Evolutionary conservation across 2,113 vertebrate genomes (phyloP).

Genomic region (Takifugu flavidus): DNA sequence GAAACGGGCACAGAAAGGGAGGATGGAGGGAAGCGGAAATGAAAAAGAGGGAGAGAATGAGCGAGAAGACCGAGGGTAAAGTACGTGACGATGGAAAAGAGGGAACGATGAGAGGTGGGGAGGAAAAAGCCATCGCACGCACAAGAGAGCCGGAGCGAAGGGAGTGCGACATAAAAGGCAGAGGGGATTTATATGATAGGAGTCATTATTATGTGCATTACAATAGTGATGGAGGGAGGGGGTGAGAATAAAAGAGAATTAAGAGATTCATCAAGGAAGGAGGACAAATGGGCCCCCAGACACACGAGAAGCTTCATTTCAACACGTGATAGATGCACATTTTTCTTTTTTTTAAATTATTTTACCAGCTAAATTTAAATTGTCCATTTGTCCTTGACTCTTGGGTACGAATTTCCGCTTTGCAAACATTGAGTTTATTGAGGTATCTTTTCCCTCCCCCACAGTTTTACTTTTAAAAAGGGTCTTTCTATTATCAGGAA

Average conservation of each 20-base stretch:
- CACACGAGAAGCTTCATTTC: not conserved
- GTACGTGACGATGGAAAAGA: slow-evolving; percentile 8
- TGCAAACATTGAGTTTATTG: not conserved
- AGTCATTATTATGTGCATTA: slow-evolving; percentile 22
- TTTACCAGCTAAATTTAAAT: no score
- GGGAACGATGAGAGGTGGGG: slow-evolving; percentile 20
- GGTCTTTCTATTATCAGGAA: no score
- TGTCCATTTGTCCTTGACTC: no score
- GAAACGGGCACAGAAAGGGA: slow-evolving; percentile 1
- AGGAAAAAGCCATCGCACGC: slow-evolving; percentile 25
- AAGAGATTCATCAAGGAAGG: slow-evolving; percentile 5
- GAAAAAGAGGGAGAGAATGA: slow-evolving; percentile 1
- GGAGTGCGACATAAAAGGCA: slow-evolving; percentile 42
- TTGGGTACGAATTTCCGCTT: not conserved
- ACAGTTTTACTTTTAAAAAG: no score
- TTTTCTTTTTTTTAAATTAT: no score
- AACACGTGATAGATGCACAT: not conserved
- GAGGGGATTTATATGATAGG: slow-evolving; percentile 45
- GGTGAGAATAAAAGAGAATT: slow-evolving; percentile 15
- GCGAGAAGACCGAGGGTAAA: slow-evolving; percentile 15
- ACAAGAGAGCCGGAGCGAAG: not conserved
- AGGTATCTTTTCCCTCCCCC: no score
- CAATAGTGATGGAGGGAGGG: slow-evolving; percentile 11
- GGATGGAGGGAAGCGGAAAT: slow-evolving; percentile 3
- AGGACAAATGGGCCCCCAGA: slow-evolving; percentile 7